These are phyloP conservation scores for Terrapene triunguis DNA, from an alignment of 2,113 vertebrate genomes.

Conservation along the genomic window DNA sequence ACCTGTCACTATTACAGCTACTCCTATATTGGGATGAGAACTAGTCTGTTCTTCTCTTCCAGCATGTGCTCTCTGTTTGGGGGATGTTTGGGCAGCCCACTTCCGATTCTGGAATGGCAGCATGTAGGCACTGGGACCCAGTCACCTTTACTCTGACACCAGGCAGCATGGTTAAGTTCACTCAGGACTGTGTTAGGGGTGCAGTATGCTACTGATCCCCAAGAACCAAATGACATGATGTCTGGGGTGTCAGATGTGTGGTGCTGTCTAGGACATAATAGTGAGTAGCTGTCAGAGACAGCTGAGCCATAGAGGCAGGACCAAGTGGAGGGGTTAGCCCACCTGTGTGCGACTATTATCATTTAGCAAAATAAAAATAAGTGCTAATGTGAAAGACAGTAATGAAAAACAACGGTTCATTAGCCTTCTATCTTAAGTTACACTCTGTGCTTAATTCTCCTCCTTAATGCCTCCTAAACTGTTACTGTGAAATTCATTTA, in stretches of 20 bases:
- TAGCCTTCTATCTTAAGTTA: neutral
- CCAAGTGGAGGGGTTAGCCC: neutral
- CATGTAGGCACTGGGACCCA: neutral
- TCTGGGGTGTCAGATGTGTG: neutral
- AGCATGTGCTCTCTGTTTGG: neutral
- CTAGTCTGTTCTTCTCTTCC: neutral
- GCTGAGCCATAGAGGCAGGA: neutral
- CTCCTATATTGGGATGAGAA: neutral
- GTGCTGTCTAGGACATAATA: neutral
- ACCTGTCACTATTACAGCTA: neutral
- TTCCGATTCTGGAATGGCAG: neutral
- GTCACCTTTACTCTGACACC: neutral
- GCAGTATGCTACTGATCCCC: neutral
- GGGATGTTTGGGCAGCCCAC: neutral
- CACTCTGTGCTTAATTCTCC: neutral
- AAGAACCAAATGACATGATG: neutral
- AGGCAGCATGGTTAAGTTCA: neutral
- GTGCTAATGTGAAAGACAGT: neutral
- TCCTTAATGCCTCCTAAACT: neutral
- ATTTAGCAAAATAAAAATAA: neutral
- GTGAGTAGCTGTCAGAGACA: neutral
- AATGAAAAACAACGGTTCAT: neutral
- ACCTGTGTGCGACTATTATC: neutral
- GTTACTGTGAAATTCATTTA: neutral
- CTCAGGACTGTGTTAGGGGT: neutral